phyloP scores from a whole-genome alignment of 2,797 vertebrate genomes.

The Apogon talboti region DNA sequence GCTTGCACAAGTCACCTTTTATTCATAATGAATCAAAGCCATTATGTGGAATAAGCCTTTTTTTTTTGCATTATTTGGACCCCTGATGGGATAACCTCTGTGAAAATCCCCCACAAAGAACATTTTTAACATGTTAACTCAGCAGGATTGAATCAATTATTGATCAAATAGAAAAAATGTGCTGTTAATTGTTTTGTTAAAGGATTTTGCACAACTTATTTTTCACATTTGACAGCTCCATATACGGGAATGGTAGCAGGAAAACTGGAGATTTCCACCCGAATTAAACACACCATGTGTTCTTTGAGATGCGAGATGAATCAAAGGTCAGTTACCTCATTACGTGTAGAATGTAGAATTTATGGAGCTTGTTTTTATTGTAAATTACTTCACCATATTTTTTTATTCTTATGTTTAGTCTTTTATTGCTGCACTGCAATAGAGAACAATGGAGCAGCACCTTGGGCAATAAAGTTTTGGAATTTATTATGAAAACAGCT shows the following conservation, averaged over 20 bases:
- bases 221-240: slow-evolving; percentile 27
- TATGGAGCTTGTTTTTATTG: no score
- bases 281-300: no score
- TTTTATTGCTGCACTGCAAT: slow-evolving; percentile 22
- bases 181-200: slow-evolving; percentile 66
- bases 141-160: slow-evolving; percentile 64
- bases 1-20: slow-evolving; percentile 34
- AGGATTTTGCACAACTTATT: slow-evolving; percentile 23
- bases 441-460: slow-evolving; percentile 10
- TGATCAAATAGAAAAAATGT: slow-evolving; percentile 48
- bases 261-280: no score
- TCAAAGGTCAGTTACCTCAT: no score
- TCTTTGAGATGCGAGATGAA: no score
- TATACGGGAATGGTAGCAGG: background rate
- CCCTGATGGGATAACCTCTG: slow-evolving; percentile 25
- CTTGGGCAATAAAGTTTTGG: background rate
- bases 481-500: background rate
- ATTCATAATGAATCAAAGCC: slow-evolving; percentile 70
- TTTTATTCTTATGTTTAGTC: slow-evolving; percentile 8
- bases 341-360: no score
- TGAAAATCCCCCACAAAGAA: slow-evolving; percentile 28
- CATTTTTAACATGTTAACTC: slow-evolving; percentile 55
- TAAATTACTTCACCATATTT: slow-evolving; percentile 1
- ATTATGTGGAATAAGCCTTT: slow-evolving; percentile 26
- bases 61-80: slow-evolving; percentile 28